These are phyloP conservation scores for Calyptomena viridis DNA, from an alignment of 2,113 vertebrate genomes.

Conservation along the genomic window DNA sequence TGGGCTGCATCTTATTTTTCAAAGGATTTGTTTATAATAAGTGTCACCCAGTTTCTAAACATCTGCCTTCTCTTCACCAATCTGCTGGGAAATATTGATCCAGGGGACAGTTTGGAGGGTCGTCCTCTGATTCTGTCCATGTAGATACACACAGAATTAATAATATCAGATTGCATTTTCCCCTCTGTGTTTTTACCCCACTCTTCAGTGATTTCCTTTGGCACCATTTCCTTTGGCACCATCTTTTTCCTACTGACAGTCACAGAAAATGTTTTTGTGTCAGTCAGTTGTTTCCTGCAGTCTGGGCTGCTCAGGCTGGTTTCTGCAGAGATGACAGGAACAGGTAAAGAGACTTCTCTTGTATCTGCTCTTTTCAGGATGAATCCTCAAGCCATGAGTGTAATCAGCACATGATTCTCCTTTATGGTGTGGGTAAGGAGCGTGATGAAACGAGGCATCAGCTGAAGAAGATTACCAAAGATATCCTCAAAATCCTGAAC, in stretches of 20 bases:
- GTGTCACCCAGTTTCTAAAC: neutral
- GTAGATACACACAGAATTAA: neutral
- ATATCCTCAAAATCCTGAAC: constrained; percentile 76
- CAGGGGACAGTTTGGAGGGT: neutral
- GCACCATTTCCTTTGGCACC: neutral
- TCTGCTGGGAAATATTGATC: neutral
- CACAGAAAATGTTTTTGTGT: neutral
- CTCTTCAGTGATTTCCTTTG: neutral
- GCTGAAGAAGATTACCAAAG: constrained; percentile 76
- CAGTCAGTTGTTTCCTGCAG: neutral
- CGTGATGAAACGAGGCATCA: constrained; percentile 71
- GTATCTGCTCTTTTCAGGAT: constrained; percentile 62
- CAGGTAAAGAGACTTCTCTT: neutral
- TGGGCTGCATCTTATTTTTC: neutral
- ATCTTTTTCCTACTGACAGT: neutral
- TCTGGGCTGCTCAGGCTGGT: fast-evolving
- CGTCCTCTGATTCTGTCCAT: neutral
- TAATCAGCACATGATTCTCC: constrained; percentile 75
- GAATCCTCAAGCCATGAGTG: constrained; percentile 76
- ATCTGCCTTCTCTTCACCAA: neutral
- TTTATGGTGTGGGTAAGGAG: constrained; percentile 72
- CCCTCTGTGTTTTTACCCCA: neutral
- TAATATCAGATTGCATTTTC: too few species aligned
- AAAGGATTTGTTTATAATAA: neutral
- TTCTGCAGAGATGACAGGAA: neutral